Base-by-base conservation (phyloP, 2,797 vertebrate species). In the Orestias chungarensis region DNA sequence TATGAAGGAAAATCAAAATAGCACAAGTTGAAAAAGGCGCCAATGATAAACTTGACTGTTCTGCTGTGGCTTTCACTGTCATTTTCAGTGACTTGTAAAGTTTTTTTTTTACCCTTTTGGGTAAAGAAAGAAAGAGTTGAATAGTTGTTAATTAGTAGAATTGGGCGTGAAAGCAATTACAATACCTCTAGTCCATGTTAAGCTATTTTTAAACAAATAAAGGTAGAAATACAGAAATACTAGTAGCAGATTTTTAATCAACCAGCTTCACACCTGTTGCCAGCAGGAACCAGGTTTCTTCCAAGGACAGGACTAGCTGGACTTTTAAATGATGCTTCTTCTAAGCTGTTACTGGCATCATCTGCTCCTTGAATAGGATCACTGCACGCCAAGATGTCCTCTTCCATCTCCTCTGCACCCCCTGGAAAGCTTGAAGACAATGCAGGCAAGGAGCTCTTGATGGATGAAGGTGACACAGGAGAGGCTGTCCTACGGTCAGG, bases 341-440 rank as follows among this genome's bases (percentile, higher is more conserved):
- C 78, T 18, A 64, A 8, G 29, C 12, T 9, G 0, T 81, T 66
- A 27, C 29, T 17, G 1, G 57, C n/a, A 44, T 25, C 79, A 47
- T 82, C 79, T 57, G 17, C 10, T 38, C 2, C 1, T 20, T 75
- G 71, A 33, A 68, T 82, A 2, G 70, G 46, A 20, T 57, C 79
- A 65, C 54, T 42, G 46, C 50, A 74, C 40, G 62, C 12, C 14
- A 35, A 27, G 0, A 73, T 42, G 1, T 83, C 81, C 29, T 31
- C 15, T 23, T 89, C 81, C 85, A 87, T 80, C 55, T 64, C 62
- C 9, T 42, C 68, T 42, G 9, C 2, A 31, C 31, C 75, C 67
- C 61, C 66, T 40, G 29, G 27, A 65, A 43, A 18, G 0, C 71
- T 57, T 40, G 10, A 76, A 73, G 71, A 74, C 11, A 23, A 9